These are phyloP conservation scores for Limnothrissa miodon DNA, from an alignment of 2,113 vertebrate genomes.

Conservation along the genomic window DNA sequence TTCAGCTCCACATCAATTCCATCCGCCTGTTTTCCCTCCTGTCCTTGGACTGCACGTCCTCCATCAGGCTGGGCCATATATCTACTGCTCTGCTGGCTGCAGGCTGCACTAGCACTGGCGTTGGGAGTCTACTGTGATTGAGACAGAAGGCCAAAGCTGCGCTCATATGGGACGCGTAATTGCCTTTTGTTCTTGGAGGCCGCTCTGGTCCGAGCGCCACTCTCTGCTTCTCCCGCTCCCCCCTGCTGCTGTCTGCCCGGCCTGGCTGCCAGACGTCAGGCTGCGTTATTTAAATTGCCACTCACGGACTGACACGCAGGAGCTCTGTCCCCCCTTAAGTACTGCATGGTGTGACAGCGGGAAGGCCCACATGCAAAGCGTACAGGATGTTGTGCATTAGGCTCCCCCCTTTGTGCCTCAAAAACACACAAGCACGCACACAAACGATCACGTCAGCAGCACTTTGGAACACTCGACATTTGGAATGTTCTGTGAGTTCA, in stretches of 20 bases:
- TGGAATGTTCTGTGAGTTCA: not conserved
- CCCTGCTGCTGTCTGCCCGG: not conserved
- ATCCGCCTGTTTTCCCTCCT: slow-evolving; percentile 25
- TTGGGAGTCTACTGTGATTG: slow-evolving; percentile 33
- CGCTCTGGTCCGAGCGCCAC: not conserved
- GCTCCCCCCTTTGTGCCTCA: not conserved
- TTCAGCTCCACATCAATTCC: slow-evolving; percentile 45
- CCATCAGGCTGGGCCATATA: slow-evolving; percentile 42
- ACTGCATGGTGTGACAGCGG: slow-evolving; percentile 2
- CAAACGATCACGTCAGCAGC: not conserved
- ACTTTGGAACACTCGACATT: not conserved
- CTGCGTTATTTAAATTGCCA: slow-evolving; percentile 21
- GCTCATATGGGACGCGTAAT: slow-evolving; percentile 26
- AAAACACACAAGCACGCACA: not conserved
- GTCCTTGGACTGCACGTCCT: slow-evolving; percentile 50
- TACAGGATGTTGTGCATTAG: not conserved
- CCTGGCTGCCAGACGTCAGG: slow-evolving; percentile 18
- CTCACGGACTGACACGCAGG: not conserved
- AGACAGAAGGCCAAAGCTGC: slow-evolving; percentile 29
- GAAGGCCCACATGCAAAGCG: not conserved
- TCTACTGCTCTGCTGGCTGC: slow-evolving; percentile 45
- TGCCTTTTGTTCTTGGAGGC: slow-evolving; percentile 29
- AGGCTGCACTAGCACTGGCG: slow-evolving; percentile 24
- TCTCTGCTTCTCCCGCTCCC: not conserved
- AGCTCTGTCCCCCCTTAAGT: slow-evolving; percentile 15